These are phyloP conservation scores for Beris chalybata DNA, from an alignment of 2,888 invertebrate genomes.

Conservation along the genomic window DNA sequence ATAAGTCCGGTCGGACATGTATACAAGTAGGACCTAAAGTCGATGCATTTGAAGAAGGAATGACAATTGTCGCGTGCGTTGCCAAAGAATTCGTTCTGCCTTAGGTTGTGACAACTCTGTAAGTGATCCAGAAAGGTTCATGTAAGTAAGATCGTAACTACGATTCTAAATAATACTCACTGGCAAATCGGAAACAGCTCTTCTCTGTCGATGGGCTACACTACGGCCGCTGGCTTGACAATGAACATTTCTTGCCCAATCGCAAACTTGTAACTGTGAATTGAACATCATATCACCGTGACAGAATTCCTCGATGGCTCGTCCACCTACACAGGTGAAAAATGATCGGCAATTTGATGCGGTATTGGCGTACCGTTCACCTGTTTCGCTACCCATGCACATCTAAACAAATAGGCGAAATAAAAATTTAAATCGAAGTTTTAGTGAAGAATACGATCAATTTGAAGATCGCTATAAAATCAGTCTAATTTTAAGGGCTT, in stretches of 20 bases:
- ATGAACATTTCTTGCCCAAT: constrained; percentile 22
- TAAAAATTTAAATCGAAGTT: too few species aligned
- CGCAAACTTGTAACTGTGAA: constrained; percentile 12
- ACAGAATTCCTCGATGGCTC: constrained; percentile 10
- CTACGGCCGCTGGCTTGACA: too few species aligned
- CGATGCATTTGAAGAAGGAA: constrained; percentile 9
- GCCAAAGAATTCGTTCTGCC: constrained; percentile 1
- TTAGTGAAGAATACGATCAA: too few species aligned
- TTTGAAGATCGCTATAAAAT: too few species aligned
- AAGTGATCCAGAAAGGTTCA: neutral
- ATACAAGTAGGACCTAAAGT: neutral
- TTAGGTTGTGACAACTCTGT: constrained; percentile 1
- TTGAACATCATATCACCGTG: constrained; percentile 23
- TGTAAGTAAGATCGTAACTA: neutral
- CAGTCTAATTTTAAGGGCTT: too few species aligned
- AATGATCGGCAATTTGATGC: constrained; percentile 14
- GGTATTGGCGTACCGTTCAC: too few species aligned
- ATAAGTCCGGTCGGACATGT: constrained; percentile 4
- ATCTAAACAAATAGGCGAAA: too few species aligned
- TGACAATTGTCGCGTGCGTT: constrained; percentile 2
- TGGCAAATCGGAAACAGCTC: too few species aligned
- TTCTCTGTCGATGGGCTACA: too few species aligned
- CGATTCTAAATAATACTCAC: too few species aligned
- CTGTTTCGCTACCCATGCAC: too few species aligned
- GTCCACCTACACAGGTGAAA: constrained; percentile 9